A percentile compares a stretch with the other conserved stretches of the same genome.
Conservation (phyloP, 2,797 vertebrate species). For the Anguilla pacifica region DNA sequence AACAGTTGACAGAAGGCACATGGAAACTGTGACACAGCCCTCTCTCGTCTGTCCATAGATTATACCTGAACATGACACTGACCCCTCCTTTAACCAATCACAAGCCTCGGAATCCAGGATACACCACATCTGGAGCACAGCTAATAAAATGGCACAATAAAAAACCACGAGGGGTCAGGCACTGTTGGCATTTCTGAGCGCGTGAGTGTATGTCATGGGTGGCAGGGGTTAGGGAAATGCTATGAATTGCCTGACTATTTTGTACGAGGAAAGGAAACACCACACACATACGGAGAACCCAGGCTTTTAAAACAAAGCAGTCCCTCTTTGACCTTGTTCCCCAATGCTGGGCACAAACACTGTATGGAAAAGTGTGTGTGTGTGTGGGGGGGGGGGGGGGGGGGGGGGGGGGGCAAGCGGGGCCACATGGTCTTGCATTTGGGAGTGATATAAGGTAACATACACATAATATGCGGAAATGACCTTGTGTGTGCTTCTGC, state of each 20-base stretch:
- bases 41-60: background rate
- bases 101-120: background rate
- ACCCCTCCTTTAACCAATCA: background rate
- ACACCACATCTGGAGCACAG: background rate
- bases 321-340: background rate
- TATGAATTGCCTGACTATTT: background rate
- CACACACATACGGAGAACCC: background rate
- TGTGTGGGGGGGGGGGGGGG: background rate
- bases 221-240: background rate
- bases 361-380: background rate
- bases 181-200: background rate
- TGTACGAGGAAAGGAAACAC: background rate
- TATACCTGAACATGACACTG: conserved; percentile 4
- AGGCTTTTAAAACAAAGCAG: background rate
- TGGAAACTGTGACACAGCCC: conserved; percentile 5
- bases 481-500: background rate
- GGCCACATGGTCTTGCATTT: background rate
- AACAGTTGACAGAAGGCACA: conserved; percentile 28
- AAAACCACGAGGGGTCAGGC: background rate
- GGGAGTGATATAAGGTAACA: background rate
- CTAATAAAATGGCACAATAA: background rate
- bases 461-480: background rate
- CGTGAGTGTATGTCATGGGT: background rate
- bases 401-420: background rate
- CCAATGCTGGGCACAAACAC: background rate